Conservation (phyloP, 2,113 vertebrate genomes). For the Toxostoma redivivum region DNA sequence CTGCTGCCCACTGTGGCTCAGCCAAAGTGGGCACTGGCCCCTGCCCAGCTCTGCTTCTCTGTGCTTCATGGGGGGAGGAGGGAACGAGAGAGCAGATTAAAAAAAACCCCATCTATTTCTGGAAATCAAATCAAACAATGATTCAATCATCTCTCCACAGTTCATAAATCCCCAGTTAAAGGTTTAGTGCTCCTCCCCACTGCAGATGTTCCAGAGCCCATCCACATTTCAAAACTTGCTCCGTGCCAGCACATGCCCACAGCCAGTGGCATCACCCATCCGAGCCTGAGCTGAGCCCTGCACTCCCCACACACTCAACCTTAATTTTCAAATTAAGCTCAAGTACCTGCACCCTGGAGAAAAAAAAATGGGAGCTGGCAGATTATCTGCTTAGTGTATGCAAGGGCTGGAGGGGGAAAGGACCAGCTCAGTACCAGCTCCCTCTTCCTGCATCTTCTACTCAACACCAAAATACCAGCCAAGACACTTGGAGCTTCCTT, state of each 20-base stretch:
- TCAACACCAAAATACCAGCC: neutral
- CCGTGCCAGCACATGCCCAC: neutral
- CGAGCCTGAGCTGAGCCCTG: neutral
- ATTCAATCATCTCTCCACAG: slow-evolving; percentile 13
- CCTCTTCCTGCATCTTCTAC: neutral
- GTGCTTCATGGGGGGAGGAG: neutral
- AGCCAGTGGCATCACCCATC: neutral
- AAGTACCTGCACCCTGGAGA: neutral
- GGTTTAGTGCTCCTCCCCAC: neutral
- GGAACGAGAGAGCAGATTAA: neutral
- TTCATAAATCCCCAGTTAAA: slow-evolving; percentile 46
- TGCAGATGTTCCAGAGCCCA: slow-evolving; percentile 42
- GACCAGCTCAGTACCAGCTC: neutral
- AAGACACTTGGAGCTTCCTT: neutral
- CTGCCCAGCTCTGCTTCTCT: neutral
- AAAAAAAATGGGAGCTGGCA: neutral
- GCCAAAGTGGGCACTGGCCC: neutral
- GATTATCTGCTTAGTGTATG: neutral
- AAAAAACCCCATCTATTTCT: slow-evolving; percentile 6
- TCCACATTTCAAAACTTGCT: neutral
- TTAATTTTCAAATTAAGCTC: neutral
- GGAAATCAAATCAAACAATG: slow-evolving; percentile 47
- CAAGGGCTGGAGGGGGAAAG: neutral
- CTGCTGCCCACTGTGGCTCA: neutral
- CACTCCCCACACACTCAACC: neutral